phyloP scores from a whole-genome alignment of 2,113 vertebrate genomes.

The Megalops atlanticus region DNA sequence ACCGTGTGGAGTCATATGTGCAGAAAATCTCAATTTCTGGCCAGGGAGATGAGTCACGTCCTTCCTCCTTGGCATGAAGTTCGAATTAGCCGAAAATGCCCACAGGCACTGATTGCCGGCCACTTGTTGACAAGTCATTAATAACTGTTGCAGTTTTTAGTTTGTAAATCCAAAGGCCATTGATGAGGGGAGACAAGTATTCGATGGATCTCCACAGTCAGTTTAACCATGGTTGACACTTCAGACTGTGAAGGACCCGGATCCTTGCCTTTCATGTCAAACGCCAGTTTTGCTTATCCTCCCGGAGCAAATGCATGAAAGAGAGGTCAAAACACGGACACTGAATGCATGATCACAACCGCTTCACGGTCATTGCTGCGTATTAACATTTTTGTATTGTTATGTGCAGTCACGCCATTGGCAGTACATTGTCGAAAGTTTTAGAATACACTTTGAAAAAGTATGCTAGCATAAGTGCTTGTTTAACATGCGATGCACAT shows the following conservation, averaged over 20 bases:
- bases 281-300: not conserved
- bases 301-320: not conserved
- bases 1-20: constrained; percentile 39
- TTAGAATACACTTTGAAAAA: too few relatives aligned
- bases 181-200: not conserved
- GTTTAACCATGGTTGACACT: not conserved
- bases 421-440: too few relatives aligned
- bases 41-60: constrained; percentile 36
- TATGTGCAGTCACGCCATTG: too few relatives aligned
- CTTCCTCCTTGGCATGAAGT: constrained; percentile 47
- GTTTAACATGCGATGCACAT: too few relatives aligned
- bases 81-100: constrained; percentile 34
- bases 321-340: constrained; percentile 17
- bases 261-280: not conserved
- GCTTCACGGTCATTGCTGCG: not conserved
- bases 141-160: not conserved
- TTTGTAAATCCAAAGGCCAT: not conserved
- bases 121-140: not conserved
- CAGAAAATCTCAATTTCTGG: constrained; percentile 46
- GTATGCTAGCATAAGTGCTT: too few relatives aligned
- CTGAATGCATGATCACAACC: too few relatives aligned
- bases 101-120: not conserved
- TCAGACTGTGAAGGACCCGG: not conserved
- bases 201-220: not conserved
- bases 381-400: too few relatives aligned